Base-by-base conservation (phyloP, 2,888 invertebrate genomes). In the Magallana nippona region DNA sequence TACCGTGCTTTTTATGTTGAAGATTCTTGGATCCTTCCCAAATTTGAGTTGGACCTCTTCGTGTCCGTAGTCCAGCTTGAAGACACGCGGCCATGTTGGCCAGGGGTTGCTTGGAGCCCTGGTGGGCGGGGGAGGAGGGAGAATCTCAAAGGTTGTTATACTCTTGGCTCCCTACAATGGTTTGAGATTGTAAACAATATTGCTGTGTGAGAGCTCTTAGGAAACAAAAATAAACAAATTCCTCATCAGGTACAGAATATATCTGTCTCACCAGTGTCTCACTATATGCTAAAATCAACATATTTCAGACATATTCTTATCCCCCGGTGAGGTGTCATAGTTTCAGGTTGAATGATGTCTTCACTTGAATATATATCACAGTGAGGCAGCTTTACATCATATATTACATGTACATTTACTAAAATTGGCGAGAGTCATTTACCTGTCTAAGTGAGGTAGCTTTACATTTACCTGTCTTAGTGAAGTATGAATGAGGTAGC, bases 1-100 rank as follows among this genome's bases (percentile, higher is more conserved):
- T 90, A 96, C 96, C 95, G 98, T 98, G 93, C 98, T 98, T 90
- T 98, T 96, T 81, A 98, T 98, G 88, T 97, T 97, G 95, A 98
- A 99, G 91, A 97, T 96, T 83, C 99, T 96, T 1, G 99, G 99
- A 95, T 99, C 99, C 62, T 91, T 87, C 5, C 93, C 93, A 89
- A 91, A 93, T 87, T 92, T 93, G n/a, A 97, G 96, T 92, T 96
- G 96, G 1, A 97, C 98, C 95, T 99, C 99, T 92, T 99, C 99
- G 92, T 99, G 99, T 0, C 99, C 99, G 93, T 99, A 99, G 94
- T 99, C 99, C 44, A 99, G 97, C 90, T 97, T 96, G 96, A 99
- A 99, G 44, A 98, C 97, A 92, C 97, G 96, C 0, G 99, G 99
- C 97, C 98, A 99, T 93, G 99, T 98, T 2, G 99, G 99, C 99